These are phyloP conservation scores for Palythoa caribaeorum DNA, from an alignment of 92 coral and sea anemone genomes.

Conservation along the genomic window DNA sequence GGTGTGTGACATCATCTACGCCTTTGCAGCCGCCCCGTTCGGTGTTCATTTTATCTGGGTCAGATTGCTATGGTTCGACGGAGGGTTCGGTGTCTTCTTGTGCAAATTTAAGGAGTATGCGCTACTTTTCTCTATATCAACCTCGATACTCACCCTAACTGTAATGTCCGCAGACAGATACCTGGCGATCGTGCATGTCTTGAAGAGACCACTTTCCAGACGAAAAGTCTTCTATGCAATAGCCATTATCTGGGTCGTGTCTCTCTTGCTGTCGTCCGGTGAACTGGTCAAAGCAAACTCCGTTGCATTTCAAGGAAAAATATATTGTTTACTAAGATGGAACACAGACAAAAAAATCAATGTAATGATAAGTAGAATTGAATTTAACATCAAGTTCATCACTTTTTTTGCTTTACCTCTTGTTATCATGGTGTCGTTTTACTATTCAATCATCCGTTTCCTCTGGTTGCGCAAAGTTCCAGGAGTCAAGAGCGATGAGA, in stretches of 20 bases:
- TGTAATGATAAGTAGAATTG: background rate
- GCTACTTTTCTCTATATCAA: constrained; percentile 39
- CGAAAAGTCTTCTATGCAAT: constrained; percentile 12
- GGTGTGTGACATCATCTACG: constrained; percentile 42
- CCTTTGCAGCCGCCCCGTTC: constrained; percentile 37
- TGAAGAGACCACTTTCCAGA: constrained; percentile 42
- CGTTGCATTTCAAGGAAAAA: background rate
- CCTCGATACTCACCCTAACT: constrained; percentile 26
- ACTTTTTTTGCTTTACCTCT: constrained; percentile 26
- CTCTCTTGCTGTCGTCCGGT: constrained; percentile 21
- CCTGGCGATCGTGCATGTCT: constrained; percentile 34
- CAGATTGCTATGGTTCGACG: constrained; percentile 25
- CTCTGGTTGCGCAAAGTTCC: constrained; percentile 43
- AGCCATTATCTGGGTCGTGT: constrained; percentile 21
- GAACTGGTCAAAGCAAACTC: constrained; percentile 35
- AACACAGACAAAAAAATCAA: background rate
- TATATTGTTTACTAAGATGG: constrained; percentile 1
- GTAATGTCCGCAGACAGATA: constrained; percentile 47
- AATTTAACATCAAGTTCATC: constrained; percentile 34
- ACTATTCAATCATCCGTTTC: constrained; percentile 31
- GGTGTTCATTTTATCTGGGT: constrained; percentile 28
- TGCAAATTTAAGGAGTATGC: constrained; percentile 46
- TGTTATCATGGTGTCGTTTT: constrained; percentile 29
- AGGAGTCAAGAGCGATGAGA: constrained; percentile 46
- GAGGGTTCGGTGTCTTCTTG: constrained; percentile 40